These are phyloP conservation scores for Ennomos fuscantarius DNA, from an alignment of 2,888 invertebrate species.

Conservation along the genomic window DNA sequence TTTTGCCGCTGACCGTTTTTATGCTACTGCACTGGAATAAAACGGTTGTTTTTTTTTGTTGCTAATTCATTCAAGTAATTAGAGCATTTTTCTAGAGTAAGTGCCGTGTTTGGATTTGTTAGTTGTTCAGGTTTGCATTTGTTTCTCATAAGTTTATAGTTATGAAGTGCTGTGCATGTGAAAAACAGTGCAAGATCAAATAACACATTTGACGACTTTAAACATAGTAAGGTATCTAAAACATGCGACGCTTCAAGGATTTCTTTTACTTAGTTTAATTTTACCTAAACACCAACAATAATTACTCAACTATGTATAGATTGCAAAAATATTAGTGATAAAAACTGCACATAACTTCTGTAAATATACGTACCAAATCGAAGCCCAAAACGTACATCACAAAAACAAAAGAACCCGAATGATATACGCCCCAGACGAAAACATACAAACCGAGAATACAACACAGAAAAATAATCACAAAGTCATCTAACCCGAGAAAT, in stretches of 20 bases:
- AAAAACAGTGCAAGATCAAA: too few relatives aligned
- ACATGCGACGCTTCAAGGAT: too few relatives aligned
- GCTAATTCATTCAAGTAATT: conserved; percentile 21
- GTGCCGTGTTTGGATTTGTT: background rate
- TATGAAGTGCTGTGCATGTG: too few relatives aligned
- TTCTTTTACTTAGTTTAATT: too few relatives aligned
- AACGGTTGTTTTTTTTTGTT: conserved; percentile 20
- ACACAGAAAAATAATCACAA: conserved; percentile 32
- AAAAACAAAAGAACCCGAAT: conserved; percentile 18
- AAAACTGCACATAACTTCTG: too few relatives aligned
- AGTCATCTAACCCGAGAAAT: conserved; percentile 33
- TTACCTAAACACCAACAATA: too few relatives aligned
- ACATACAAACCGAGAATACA: conserved; percentile 17
- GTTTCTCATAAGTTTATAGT: too few relatives aligned
- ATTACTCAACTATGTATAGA: too few relatives aligned
- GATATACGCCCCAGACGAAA: conserved; percentile 16
- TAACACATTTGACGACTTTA: too few relatives aligned
- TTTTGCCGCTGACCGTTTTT: conserved; percentile 17
- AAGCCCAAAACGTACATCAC: conserved; percentile 14
- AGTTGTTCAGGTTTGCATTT: too few relatives aligned
- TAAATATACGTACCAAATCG: background rate
- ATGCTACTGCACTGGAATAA: conserved; percentile 14
- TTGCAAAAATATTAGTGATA: too few relatives aligned
- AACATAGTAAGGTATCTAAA: too few relatives aligned
- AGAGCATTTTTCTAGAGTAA: conserved; percentile 11